Base-by-base conservation (phyloP, 2,888 invertebrate species). In the Microctonus hyperodae region DNA sequence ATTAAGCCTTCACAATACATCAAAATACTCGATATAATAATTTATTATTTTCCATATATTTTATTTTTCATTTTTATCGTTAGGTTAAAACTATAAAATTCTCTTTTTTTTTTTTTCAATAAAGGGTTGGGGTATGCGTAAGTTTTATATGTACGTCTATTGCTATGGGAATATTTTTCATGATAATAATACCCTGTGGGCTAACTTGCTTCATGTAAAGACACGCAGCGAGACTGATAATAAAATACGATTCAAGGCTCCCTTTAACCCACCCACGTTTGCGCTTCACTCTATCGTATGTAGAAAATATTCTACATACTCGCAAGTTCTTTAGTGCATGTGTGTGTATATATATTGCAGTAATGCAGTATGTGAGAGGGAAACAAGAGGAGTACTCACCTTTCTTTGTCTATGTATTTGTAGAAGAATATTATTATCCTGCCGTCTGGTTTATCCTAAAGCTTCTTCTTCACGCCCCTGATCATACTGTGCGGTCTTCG, bases 161-260 rank as follows among this genome's bases (percentile, higher is more conserved):
- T n/a, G n/a, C n/a, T 25, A 51, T 23, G 25, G 51, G 2, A 22
- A 13, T 51, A 51, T 51, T 25, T 28, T 25, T 28, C 56, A 50
- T 44, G 64, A 64, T 64, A 64, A 64, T 64, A 56, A 57, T 64
- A 64, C 33, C 56, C 64, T 28, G 33, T 33, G 28, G 56, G 13
- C 33, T 3, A 28, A 44, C 44, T 37, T 7, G 16, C 44, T 20
- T 5, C 44, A 44, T 16, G 44, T 16, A 44, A 44, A 16, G 44
- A 44, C 16, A 5, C 20, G 48, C 33, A 40, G 64, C 48, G 28
- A 33, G 44, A 44, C 56, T 64, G 64, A 64, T 64, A 56, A 56
- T 64, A 64, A 64, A 56, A 64, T 64, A 64, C 57, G 64, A 64
- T 31, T 48, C 64, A 25, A 23, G 25, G 51, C 23, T 51, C 25